Base-by-base conservation (phyloP, 2,113 vertebrate genomes). In the Rhea pennata region DNA sequence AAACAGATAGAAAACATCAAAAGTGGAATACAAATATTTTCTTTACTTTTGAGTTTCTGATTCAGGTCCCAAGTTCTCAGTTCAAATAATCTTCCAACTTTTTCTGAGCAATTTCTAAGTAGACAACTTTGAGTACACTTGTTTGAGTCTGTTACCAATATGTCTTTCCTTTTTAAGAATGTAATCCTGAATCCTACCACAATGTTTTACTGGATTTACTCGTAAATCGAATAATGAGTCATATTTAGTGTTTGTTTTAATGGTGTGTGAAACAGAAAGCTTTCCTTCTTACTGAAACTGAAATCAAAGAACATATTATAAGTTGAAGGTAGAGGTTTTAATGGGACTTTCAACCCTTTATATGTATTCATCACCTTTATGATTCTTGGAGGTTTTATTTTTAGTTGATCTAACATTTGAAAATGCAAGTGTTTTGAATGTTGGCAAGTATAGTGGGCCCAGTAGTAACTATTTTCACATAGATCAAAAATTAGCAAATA, bases 21-120 rank as follows among this genome's bases (percentile, higher is more conserved):
- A 91, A 79, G 15, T n/a, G 15, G 27, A 93, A 84, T 42, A 77
- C 36, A 91, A 95, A 77, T 82, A 88, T 67, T 91, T 71, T 94
- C 15, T 80, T 70, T 79, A 21, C 3, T 0, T 92, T 73, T 88
- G 54, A 69, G 23, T 59, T 92, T 90, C 54, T 74, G 42, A 66
- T n/a, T 62, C 0, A 1, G 4, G 70, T 80, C 29, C 86, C 29
- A 72, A n/a, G 21, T 79, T 76, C 61, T 90, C 44, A 36, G 3
- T 89, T 79, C 40, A 83, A 66, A 84, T 75, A 90, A 83, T 4
- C 31, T 77, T 79, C 15, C 10, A 87, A 39, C 19, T 66, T 72
- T 90, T 54, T 58, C 48, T 69, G 19, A 80, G 46, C 76, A 67
- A 42, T 2, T 14, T 70, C 84, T 71, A 36, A 33, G 53, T 31